Evolutionary conservation across 2,113 vertebrate genomes (phyloP), one percentile per base, ranked within the genome.

Genomic region (Zapornia atra): DNA sequence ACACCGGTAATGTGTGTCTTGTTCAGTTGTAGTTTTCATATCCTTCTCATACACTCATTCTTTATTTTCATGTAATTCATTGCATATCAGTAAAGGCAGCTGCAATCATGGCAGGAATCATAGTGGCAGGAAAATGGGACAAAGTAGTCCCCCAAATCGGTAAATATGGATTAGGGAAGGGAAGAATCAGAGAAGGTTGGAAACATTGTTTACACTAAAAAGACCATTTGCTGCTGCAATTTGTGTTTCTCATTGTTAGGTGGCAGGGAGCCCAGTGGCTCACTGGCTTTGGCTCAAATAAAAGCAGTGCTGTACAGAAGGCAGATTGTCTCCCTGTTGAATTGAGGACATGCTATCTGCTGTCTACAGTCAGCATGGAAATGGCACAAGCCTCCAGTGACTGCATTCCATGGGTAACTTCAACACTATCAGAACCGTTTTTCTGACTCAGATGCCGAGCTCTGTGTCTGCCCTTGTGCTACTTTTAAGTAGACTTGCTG

Each of bases 221-320:
- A 28, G 82, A 75, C 56, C 33, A 38, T 94, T 96, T 91, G 15
- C 68, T 77, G 71, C 54, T 80, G 59, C 75, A 42, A 40, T 90
- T 17, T 75, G 76, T 83, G 68, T 80, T 85, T 65, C 26, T 92
- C 56, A 9, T 24, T 86, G 90, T 44, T 38, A 38, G 42, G 88
- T 81, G 92, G 93, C 92, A 93, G 68, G 33, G 36, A 93, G 90
- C 90, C 94, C 68, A 50, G 85, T 8, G 42, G 60, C 75, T 44
- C 29, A 10, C 68, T 94, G 82, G 79, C 66, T 59, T 73, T 46
- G 71, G 51, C 75, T 94, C 71, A 64, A 25, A 40, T 15, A 31
- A 46, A 29, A 88, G 50, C 56, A 36, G 53, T 1, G 40, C 82
- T 85, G 61, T 64, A 22, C 68, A 70, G 59, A 77, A 82, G 87